Percentiles rank a stretch among this genome's conserved stretches.
Conservation (phyloP, 2,888 invertebrate species). For the Malthinus flaveolus region DNA sequence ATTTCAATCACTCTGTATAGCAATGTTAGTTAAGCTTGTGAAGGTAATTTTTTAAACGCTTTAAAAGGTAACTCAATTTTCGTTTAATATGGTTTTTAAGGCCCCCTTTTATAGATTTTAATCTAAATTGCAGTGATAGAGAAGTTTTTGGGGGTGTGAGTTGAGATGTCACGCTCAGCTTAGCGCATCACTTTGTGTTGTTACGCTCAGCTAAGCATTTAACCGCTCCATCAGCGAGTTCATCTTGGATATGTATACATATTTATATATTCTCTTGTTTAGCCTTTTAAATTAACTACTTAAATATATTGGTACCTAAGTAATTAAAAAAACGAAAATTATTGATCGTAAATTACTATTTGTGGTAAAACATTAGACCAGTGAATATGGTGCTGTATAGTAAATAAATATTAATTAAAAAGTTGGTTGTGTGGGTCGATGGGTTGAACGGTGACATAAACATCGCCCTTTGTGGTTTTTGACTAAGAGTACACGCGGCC, state of each 20-base stretch:
- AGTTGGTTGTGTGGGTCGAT: slow-evolving; percentile 10
- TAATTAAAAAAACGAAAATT: neutral
- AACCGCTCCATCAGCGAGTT: slow-evolving; percentile 27
- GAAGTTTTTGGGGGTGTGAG: slow-evolving; percentile 32
- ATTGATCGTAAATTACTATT: neutral
- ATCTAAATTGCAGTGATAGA: slow-evolving; percentile 24
- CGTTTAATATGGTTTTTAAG: too few species aligned
- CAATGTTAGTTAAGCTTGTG: too few species aligned
- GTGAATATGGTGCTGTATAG: neutral
- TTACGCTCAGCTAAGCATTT: slow-evolving; percentile 34
- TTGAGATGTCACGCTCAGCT: slow-evolving; percentile 37
- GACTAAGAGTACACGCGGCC: slow-evolving; percentile 47
- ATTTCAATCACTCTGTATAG: too few species aligned
- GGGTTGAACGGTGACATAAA: slow-evolving; percentile 26
- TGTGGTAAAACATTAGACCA: neutral
- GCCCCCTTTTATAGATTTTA: slow-evolving; percentile 31
- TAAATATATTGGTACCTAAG: neutral
- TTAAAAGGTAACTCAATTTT: slow-evolving; percentile 16
- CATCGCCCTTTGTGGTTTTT: slow-evolving; percentile 44
- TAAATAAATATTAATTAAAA: slow-evolving; percentile 22
- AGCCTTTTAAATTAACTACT: neutral
- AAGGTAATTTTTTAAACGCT: neutral
- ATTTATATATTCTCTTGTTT: slow-evolving; percentile 3
- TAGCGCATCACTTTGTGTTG: slow-evolving; percentile 35
- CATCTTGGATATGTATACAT: neutral